phyloP scores from a whole-genome alignment of 2,113 vertebrate species.

The Peucedramus taeniatus region DNA sequence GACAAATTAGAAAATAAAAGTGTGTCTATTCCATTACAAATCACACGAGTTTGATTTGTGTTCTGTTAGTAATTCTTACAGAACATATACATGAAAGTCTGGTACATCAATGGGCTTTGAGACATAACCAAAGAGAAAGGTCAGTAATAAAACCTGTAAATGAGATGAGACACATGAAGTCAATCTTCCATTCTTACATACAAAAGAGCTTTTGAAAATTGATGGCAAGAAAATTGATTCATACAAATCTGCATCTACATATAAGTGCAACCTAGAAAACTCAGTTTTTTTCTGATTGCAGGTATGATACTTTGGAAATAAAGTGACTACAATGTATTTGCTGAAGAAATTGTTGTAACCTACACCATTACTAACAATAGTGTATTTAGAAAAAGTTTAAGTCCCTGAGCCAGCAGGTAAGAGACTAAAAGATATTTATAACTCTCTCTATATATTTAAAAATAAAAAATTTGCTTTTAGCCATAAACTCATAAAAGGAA shows the following conservation, averaged over 20 bases:
- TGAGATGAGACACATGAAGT: not conserved
- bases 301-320: not conserved
- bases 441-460: not conserved
- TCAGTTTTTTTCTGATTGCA: not conserved
- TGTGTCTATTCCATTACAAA: not conserved
- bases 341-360: not conserved
- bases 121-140: not conserved
- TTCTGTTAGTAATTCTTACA: not conserved
- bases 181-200: not conserved
- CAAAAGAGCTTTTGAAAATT: not conserved
- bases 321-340: not conserved
- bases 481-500: not conserved
- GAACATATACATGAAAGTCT: not conserved
- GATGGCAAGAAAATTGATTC: not conserved
- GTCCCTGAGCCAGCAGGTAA: constrained; percentile 44
- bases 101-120: not conserved
- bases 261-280: not conserved
- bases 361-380: not conserved
- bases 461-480: not conserved
- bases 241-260: not conserved
- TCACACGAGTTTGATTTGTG: not conserved
- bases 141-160: not conserved
- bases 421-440: not conserved
- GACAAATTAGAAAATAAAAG: not conserved
- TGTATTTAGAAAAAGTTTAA: not conserved